phyloP scores from a whole-genome alignment of 2,113 vertebrate genomes.

The Piprites chloris region DNA sequence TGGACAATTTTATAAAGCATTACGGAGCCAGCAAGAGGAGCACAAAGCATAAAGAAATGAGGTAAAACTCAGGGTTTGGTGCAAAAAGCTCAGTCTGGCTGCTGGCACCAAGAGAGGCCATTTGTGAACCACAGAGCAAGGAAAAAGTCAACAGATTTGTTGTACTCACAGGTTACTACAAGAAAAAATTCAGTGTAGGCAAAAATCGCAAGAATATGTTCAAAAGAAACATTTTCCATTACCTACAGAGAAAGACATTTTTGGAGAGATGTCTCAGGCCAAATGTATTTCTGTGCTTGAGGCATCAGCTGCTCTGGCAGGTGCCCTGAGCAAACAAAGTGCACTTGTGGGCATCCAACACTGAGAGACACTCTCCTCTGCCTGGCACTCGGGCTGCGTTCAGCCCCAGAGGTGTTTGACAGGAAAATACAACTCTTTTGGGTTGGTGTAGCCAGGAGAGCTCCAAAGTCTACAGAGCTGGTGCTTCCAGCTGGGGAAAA shows the following conservation, averaged over 20 bases:
- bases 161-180: background rate
- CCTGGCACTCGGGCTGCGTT: background rate
- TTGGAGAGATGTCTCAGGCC: background rate
- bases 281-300: background rate
- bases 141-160: background rate
- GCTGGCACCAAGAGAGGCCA: background rate
- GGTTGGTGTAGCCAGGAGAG: background rate
- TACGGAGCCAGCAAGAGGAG: background rate
- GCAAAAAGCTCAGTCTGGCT: background rate
- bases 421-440: constrained; percentile 27
- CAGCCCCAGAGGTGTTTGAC: constrained; percentile 23
- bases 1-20: too few species aligned
- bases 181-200: background rate
- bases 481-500: constrained; percentile 33
- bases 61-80: background rate
- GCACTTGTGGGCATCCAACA: constrained; percentile 4
- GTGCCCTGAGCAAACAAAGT: constrained; percentile 16
- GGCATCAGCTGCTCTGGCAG: background rate
- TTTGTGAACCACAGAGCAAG: background rate
- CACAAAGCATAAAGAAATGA: background rate
- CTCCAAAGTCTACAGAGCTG: constrained; percentile 25
- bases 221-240: constrained; percentile 5
- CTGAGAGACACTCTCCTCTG: background rate
- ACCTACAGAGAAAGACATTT: background rate
- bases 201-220: background rate